A percentile compares a stretch with the other conserved stretches of the same genome.
These are phyloP conservation scores for Maniola jurtina DNA, from an alignment of 1,140 invertebrate species.

Conservation along the genomic window DNA sequence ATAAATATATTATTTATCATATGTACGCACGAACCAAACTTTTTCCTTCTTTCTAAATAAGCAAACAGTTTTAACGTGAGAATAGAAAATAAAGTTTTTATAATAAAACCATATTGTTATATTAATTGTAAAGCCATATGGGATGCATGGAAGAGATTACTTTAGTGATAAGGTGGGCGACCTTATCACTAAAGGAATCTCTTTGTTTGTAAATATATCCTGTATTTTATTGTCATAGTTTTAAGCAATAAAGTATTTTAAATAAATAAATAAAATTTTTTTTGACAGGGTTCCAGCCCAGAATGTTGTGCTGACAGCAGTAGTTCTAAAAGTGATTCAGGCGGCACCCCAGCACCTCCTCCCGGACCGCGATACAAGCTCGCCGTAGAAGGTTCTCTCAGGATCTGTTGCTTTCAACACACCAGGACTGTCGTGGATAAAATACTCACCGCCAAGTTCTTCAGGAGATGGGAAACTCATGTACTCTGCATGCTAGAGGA, in stretches of 20 bases:
- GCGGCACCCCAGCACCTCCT: slow-evolving; percentile 71
- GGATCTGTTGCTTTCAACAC: slow-evolving; percentile 89
- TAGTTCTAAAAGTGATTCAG: slow-evolving; percentile 51
- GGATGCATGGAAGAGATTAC: too few species aligned
- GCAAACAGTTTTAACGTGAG: neutral
- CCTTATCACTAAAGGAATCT: too few species aligned
- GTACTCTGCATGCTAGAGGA: slow-evolving; percentile 85
- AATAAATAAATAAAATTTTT: too few species aligned
- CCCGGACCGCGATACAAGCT: slow-evolving; percentile 87
- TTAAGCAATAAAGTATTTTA: too few species aligned
- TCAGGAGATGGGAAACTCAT: slow-evolving; percentile 90
- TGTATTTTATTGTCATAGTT: too few species aligned
- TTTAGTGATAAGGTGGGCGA: too few species aligned
- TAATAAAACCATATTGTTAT: too few species aligned
- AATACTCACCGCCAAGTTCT: slow-evolving; percentile 89
- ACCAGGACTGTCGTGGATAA: slow-evolving; percentile 89
- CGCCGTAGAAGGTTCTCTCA: slow-evolving; percentile 86
- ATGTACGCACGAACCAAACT: too few species aligned
- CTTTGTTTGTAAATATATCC: too few species aligned
- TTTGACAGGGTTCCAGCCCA: slow-evolving; percentile 63
- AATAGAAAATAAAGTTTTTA: neutral
- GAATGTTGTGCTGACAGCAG: slow-evolving; percentile 66
- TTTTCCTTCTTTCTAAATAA: too few species aligned
- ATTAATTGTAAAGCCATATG: too few species aligned
- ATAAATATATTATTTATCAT: too few species aligned